Conservation (phyloP, 2,888 invertebrate species). For the Papilio gigon region DNA sequence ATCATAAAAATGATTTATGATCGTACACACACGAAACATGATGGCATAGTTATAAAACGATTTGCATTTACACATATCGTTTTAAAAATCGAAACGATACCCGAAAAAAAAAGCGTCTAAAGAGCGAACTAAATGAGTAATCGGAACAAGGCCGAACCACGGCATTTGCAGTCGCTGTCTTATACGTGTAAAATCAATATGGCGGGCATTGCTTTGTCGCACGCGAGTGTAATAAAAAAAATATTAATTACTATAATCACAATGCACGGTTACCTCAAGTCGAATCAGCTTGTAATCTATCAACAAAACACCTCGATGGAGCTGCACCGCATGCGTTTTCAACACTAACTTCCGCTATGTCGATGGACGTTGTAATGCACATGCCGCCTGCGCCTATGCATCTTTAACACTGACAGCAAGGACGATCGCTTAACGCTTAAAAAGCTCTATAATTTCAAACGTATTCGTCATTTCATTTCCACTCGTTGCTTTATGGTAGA, state of each 20-base stretch:
- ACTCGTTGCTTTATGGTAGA: background rate
- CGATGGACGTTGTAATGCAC: constrained; percentile 59
- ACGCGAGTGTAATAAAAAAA: constrained; percentile 52
- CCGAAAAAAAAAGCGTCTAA: constrained; percentile 49
- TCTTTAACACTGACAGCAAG: constrained; percentile 65
- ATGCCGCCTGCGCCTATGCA: constrained; percentile 62
- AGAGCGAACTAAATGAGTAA: constrained; percentile 57
- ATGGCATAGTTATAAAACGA: constrained; percentile 32
- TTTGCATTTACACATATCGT: constrained; percentile 41
- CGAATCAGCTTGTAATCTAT: constrained; percentile 71
- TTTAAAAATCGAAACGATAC: constrained; percentile 43
- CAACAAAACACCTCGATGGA: constrained; percentile 44
- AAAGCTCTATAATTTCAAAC: constrained; percentile 44
- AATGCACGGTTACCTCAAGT: constrained; percentile 62
- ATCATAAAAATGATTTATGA: constrained; percentile 38
- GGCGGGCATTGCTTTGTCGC: constrained; percentile 53
- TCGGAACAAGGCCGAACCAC: constrained; percentile 71
- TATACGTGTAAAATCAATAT: constrained; percentile 74
- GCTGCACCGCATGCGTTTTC: constrained; percentile 39
- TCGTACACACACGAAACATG: constrained; percentile 17
- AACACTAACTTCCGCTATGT: constrained; percentile 44
- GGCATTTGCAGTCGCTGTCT: constrained; percentile 63
- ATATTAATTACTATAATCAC: constrained; percentile 41
- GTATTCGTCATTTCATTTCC: constrained; percentile 20
- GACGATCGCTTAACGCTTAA: constrained; percentile 49